A percentile compares a stretch with the other conserved stretches of the same genome.
Evolutionary conservation across 2,797 vertebrate species (phyloP).

Genomic region (Fistularia tabacaria): DNA sequence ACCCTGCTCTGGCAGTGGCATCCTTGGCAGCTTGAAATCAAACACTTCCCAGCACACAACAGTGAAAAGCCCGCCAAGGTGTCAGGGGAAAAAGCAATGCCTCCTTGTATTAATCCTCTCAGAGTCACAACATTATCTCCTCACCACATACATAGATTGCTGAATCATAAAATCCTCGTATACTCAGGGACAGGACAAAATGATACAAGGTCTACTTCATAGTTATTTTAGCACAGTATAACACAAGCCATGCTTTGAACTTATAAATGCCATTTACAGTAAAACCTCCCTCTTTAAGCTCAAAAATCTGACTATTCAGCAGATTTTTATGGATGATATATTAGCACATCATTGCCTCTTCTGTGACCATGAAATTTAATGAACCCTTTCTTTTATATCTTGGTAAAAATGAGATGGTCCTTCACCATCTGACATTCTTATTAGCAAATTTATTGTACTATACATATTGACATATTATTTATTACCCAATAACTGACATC

Average conservation of each 20-base stretch:
- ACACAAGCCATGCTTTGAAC: slow-evolving; percentile 2
- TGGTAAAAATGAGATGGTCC: no score
- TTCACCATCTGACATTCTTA: no score
- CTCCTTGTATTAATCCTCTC: slow-evolving; percentile 57
- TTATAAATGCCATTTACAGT: slow-evolving; percentile 17
- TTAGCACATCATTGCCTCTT: slow-evolving; percentile 18
- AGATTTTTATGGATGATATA: slow-evolving; percentile 3
- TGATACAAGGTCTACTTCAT: no score
- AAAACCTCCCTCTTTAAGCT: slow-evolving; percentile 21
- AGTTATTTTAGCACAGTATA: no score
- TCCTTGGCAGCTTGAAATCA: slow-evolving; percentile 31
- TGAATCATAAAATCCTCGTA: slow-evolving; percentile 36
- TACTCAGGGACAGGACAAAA: no score
- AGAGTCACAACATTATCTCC: slow-evolving; percentile 50
- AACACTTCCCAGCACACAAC: slow-evolving; percentile 16
- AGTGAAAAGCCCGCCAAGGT: slow-evolving; percentile 15
- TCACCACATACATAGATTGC: slow-evolving; percentile 30
- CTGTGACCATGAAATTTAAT: slow-evolving; percentile 12
- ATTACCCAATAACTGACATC: no score
- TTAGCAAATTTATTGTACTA: no score
- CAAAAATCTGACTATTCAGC: slow-evolving; percentile 23
- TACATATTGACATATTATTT: no score
- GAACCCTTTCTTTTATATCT: no score
- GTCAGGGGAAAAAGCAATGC: slow-evolving; percentile 28
- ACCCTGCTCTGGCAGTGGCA: slow-evolving; percentile 21